phyloP scores from a whole-genome alignment of 2,797 vertebrate species.

The Neosalanx taihuensis region DNA sequence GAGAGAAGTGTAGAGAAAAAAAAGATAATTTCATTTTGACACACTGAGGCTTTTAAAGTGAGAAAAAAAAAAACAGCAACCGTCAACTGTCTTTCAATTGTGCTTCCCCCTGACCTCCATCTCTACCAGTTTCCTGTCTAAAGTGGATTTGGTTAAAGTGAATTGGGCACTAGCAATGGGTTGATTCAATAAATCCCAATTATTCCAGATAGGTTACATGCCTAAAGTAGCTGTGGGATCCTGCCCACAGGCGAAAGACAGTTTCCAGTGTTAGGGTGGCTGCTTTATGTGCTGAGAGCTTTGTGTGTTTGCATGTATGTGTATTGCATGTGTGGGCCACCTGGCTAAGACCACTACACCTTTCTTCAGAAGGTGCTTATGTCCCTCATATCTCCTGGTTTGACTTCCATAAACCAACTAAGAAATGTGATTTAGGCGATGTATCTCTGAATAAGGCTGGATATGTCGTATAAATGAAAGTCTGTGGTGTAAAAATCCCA shows the following conservation, averaged over 20 bases:
- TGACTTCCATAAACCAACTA: background rate
- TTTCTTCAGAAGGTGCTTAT: background rate
- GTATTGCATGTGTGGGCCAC: background rate
- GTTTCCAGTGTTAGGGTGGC: slow-evolving; percentile 14
- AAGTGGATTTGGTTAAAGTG: slow-evolving; percentile 63
- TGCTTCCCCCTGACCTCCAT: slow-evolving; percentile 56
- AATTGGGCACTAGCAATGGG: slow-evolving; percentile 67
- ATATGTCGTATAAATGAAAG: background rate
- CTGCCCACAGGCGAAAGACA: slow-evolving; percentile 49
- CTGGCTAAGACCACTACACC: background rate
- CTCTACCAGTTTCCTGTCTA: slow-evolving; percentile 55
- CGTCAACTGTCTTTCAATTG: slow-evolving; percentile 50
- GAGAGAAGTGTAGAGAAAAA: slow-evolving; percentile 26
- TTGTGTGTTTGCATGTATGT: background rate
- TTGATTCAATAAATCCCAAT: slow-evolving; percentile 75
- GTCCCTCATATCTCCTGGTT: background rate
- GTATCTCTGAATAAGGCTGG: background rate
- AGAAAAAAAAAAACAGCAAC: slow-evolving; percentile 17
- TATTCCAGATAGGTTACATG: slow-evolving; percentile 45
- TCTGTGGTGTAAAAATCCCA: background rate
- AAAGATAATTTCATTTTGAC: slow-evolving; percentile 52
- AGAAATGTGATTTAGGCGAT: background rate
- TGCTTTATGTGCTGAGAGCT: slow-evolving; percentile 17
- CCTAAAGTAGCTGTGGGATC: slow-evolving; percentile 45
- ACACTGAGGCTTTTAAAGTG: slow-evolving; percentile 40